Percentiles rank a stretch among this genome's conserved stretches.
phyloP scores from a whole-genome alignment of 1,140 invertebrate genomes.

The Ostrea denselamellosa region DNA sequence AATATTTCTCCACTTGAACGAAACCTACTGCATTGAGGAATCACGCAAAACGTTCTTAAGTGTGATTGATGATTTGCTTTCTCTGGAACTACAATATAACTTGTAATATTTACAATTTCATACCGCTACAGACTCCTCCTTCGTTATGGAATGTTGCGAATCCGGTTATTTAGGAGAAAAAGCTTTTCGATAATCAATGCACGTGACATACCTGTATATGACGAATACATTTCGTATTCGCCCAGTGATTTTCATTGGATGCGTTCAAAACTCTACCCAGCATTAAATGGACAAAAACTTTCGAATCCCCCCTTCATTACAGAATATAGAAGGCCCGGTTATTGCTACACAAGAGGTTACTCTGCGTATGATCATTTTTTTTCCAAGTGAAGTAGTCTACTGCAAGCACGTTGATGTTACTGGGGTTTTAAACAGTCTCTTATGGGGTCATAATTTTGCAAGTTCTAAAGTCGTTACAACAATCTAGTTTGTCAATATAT shows the following conservation, averaged over 20 bases:
- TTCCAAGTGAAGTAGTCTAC: too few relatives aligned
- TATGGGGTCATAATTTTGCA: too few relatives aligned
- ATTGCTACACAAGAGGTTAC: not conserved
- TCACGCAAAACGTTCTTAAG: not conserved
- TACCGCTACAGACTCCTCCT: not conserved
- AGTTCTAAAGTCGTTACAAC: too few relatives aligned
- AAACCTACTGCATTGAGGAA: not conserved
- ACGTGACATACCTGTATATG: not conserved
- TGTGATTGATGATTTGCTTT: not conserved
- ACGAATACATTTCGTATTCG: not conserved
- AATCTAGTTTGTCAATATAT: too few relatives aligned
- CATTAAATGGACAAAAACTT: not conserved
- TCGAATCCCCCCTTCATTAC: not conserved
- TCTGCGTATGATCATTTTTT: not conserved
- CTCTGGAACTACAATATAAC: not conserved
- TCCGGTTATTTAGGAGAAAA: not conserved
- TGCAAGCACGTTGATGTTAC: too few relatives aligned
- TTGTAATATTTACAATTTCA: not conserved
- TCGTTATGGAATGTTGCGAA: not conserved
- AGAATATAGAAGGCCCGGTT: not conserved
- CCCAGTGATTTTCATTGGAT: not conserved
- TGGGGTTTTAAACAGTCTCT: too few relatives aligned
- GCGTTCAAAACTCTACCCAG: not conserved
- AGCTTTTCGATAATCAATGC: not conserved
- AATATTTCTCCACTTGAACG: not conserved